Evolutionary conservation across 2,888 invertebrate species (phyloP), one percentile per base, ranked within the genome.

Genomic region (Orgyia antiqua): DNA sequence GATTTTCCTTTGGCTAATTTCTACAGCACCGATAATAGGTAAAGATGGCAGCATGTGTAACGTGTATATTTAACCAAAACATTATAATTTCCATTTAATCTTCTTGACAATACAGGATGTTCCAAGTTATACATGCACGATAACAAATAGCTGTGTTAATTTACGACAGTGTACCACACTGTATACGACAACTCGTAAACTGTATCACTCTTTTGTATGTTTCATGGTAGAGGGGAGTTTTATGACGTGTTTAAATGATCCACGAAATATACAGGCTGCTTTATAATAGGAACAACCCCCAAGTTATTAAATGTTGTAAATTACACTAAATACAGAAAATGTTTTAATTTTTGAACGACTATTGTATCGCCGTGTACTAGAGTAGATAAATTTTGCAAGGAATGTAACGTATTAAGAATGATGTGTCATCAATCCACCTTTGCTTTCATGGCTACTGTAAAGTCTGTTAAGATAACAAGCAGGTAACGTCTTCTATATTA

Each of bases 111-210:
- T 10, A 9, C 25, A 18, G 12, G 9, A 13, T 25, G 24, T n/a
- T 21, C 27, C 31, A 30, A 42, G 31, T 25, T 23, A 9, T 12
- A 38, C 37, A 39, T 36, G 31, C 42, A 33, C n/a, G n/a, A 41
- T 45, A 42, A 51, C 42, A 51, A 51, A 51, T 41, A 48, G 39
- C 30, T 17, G 51, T 43, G 42, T 45, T 51, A 51, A 51, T 51
- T 51, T 45, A 48, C 28, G 35, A 41, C 30, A 15, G 7, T 33
- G 36, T 29, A 15, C 36, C 51, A 33, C 27, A 27, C 28, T 24
- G 39, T 32, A 42, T 32, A 33, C 33, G 39, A 41, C 36, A 34
- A 27, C 31, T 33, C 33, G 33, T 43, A 42, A 37, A 36, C 36
- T 36, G 15, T 33, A 15, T 11, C 34, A 27, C 29, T 38, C 48